Base-by-base conservation (phyloP, 2,797 vertebrate genomes). In the Poeciliopsis turneri region DNA sequence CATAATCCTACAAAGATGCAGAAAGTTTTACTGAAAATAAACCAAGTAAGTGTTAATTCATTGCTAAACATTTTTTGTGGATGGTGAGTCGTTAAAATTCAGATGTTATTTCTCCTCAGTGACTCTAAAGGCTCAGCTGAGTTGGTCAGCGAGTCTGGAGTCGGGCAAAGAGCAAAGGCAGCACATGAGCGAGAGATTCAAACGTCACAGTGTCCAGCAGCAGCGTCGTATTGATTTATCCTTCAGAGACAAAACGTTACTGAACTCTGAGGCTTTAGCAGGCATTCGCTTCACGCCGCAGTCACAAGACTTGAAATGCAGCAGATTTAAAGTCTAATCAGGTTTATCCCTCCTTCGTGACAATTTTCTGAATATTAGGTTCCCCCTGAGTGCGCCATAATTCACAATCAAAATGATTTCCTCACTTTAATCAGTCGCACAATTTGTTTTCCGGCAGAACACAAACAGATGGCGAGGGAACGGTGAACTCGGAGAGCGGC, bases 401-500 rank as follows among this genome's bases (percentile, higher is more conserved):
- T 89, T 86, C 88, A 71, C 74, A 81, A 87, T 86, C 81, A 5
- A 82, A 5, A 82, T 87, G 46, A 73, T 71, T 80, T 74, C 9
- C 45, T 1, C 53, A 13, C 28, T 80, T 79, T 90, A 79, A 92
- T 84, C 80, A 73, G 30, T 81, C 2, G 0, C 51, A 41, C 57
- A 55, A 78, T 74, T 75, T 86, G 66, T 84, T 87, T 81, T 78
- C 84, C 79, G 51, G 53, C 92, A 99, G 98, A 93, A 98, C 98
- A 36, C 98, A 99, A 95, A 97, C 96, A 20, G 98, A 99, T 87
- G 94, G 93, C 4, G 98, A 98, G 78, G 97, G 96, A 76, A 96
- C 94, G 0, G 89, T 93, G 11, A 95, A 94, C 57, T 89, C 94
- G 0, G 97, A 97, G 90, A 88, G 89, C 64, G 89, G 95, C 90